These are phyloP conservation scores for Deilephila porcellus DNA, from an alignment of 2,888 invertebrate species.

Conservation along the genomic window DNA sequence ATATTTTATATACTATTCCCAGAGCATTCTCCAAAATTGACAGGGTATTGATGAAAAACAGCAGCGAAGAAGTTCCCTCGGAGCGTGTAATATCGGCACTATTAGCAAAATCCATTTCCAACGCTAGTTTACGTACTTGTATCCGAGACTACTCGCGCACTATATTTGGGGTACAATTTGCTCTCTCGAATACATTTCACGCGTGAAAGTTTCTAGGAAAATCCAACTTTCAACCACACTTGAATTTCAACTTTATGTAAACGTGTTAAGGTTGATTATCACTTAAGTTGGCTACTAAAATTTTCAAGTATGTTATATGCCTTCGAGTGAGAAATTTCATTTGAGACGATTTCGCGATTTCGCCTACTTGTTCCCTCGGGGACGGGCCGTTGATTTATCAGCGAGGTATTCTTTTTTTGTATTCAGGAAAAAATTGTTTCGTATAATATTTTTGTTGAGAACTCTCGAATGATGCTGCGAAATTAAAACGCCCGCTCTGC, in stretches of 20 bases:
- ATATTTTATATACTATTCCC: neutral
- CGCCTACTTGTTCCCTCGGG: slow-evolving; percentile 65
- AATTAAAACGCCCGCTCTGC: neutral
- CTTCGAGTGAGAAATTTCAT: slow-evolving; percentile 80
- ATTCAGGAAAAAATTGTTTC: slow-evolving; percentile 47
- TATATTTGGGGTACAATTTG: slow-evolving; percentile 76
- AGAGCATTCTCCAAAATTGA: neutral
- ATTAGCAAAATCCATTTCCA: slow-evolving; percentile 30
- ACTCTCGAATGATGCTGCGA: neutral
- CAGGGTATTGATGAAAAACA: neutral
- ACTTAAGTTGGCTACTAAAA: slow-evolving; percentile 37
- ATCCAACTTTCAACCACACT: slow-evolving; percentile 32
- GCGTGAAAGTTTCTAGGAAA: slow-evolving; percentile 61
- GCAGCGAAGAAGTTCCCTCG: neutral
- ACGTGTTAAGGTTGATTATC: slow-evolving; percentile 39
- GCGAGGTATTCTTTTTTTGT: slow-evolving; percentile 59
- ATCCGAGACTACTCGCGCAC: slow-evolving; percentile 41
- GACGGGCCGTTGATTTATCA: slow-evolving; percentile 74
- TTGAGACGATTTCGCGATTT: slow-evolving; percentile 80
- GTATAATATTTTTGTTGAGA: slow-evolving; percentile 27
- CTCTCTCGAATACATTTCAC: slow-evolving; percentile 72
- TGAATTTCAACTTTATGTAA: slow-evolving; percentile 41
- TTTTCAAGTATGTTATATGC: slow-evolving; percentile 65
- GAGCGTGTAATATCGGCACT: slow-evolving; percentile 26
- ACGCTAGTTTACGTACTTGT: slow-evolving; percentile 24